Evolutionary conservation across 2,888 invertebrate species (phyloP), one percentile per base, ranked within the genome.

Genomic region (Serrognathus titanus): DNA sequence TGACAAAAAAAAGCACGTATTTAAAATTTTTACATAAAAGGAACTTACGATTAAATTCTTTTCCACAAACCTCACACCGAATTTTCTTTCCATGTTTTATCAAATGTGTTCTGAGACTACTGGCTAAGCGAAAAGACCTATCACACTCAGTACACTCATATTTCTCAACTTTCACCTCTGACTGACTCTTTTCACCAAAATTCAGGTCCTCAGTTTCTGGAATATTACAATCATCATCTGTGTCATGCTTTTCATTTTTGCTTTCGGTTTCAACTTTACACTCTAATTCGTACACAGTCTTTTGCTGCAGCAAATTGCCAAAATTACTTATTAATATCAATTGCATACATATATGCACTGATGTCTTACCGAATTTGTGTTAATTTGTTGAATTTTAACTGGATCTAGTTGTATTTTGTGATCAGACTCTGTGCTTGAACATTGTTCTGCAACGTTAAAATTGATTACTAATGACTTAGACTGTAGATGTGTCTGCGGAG

Each of bases 11-110:
- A 1, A 2, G 16, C 3, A 2, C 16, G 3, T 16, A 16, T 2
- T 1, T 24, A 24, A 2, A 31, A 31, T 31, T 31, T 31, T 31
- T 7, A 16, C 2, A 3, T 16, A 16, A 1, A 31, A 36, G 5
- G 3, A 45, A 66, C 71, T 68, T 71, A 75, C 75, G 64, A 46
- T 56, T 62, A 62, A 75, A 75, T 62, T 71, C 66, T 63, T 69
- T 62, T 6, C 58, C 58, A 58, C 76, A 76, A n/a, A 74, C 61
- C 61, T 68, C 68, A 66, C 75, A 76, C 35, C 65, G 64, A 40
- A 70, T 49, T 53, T 65, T 68, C 45, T 66, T 68, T 4, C 71
- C 69, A 64, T 75, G 74, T 58, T 71, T 73, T 4, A 70, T 36
- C 43, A 68, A 62, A 63, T 75, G 76, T 16, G 65, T 63, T 53